phyloP scores from a whole-genome alignment of 30 jellyfish, hydroid and myxozoan genomes.

The Cassiopea andromeda region DNA sequence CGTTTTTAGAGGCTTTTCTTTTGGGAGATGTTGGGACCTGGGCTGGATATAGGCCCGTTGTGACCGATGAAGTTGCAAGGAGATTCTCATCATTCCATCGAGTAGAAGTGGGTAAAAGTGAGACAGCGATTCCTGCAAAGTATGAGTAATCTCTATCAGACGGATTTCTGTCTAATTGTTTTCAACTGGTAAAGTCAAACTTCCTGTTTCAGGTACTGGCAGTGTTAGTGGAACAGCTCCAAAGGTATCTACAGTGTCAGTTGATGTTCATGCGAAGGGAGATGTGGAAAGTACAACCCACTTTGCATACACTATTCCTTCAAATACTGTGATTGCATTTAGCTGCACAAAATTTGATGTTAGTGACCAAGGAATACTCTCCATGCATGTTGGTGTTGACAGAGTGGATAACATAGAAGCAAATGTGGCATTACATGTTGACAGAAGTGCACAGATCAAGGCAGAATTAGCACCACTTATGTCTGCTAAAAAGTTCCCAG shows the following conservation, averaged over 20 bases:
- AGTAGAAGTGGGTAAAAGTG: too few relatives aligned
- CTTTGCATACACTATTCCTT: slow-evolving; percentile 75
- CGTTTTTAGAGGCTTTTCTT: too few relatives aligned
- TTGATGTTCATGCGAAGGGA: slow-evolving; percentile 65
- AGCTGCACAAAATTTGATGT: slow-evolving; percentile 85
- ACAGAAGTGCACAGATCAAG: slow-evolving; percentile 15
- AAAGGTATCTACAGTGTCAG: slow-evolving; percentile 59
- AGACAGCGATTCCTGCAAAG: too few relatives aligned
- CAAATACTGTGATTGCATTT: slow-evolving; percentile 90
- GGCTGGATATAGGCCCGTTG: too few relatives aligned
- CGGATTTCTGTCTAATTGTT: background rate
- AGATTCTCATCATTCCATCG: too few relatives aligned
- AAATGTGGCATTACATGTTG: background rate
- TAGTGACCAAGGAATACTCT: slow-evolving; percentile 48
- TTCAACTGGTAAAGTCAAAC: too few relatives aligned
- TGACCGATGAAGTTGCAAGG: too few relatives aligned
- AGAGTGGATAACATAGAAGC: slow-evolving; percentile 68
- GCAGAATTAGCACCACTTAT: slow-evolving; percentile 33
- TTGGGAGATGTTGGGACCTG: too few relatives aligned
- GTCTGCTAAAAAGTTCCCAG: slow-evolving; percentile 11
- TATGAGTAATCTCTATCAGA: too few relatives aligned
- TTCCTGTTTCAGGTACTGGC: slow-evolving; percentile 38
- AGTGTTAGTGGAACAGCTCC: slow-evolving; percentile 61
- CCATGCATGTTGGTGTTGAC: slow-evolving; percentile 86
- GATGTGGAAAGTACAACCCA: slow-evolving; percentile 50